Evolutionary conservation across 2,888 invertebrate genomes (phyloP), one percentile per base, ranked within the genome.

Genomic region (Acleris laterana): DNA sequence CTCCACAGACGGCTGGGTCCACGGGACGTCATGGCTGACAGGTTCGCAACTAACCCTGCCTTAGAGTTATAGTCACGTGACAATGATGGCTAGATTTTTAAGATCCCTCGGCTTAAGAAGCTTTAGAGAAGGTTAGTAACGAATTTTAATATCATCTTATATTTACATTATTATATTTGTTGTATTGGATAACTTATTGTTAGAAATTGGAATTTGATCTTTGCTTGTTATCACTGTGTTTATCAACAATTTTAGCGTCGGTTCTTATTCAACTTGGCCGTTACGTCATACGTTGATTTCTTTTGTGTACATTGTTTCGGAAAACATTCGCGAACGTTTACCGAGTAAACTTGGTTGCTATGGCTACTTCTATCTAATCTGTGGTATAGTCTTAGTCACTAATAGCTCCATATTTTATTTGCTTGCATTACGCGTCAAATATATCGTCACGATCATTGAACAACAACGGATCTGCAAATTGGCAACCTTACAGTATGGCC

Each of bases 1-100:
- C 72, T 96, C 97, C 2, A 93, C 95, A 0, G 98, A 98, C 87
- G 97, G 51, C 50, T 60, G 32, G 51, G 52, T 60, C n/a, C 64
- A 49, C 53, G 62, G 53, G 48, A 55, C 53, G 32, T 62, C 62
- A 20, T 62, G 62, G 62, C 48, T 62, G 20, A 62, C 53, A 52
- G 61, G 52, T 52, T 19, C 17, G 52, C 17, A 38, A 55, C 32
- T 38, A 6, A 38, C 11, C 19, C 19, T 32, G 44, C 9, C 38
- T 4, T 38, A 38, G 38, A 65, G 16, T 52, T 19, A 32, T 46
- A 11, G 46, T 57, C 57, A 63, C 58, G 60, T 60, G 56, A 57
- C 57, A 50, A 83, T 82, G 82, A 83, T 82, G 82, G 74, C 75
- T 63, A 69, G 68, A 60, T 70, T 75, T 46, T 69, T 83, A 55